These are phyloP conservation scores for Scaeva pyrastri DNA, from an alignment of 2,888 invertebrate genomes.

Conservation along the genomic window DNA sequence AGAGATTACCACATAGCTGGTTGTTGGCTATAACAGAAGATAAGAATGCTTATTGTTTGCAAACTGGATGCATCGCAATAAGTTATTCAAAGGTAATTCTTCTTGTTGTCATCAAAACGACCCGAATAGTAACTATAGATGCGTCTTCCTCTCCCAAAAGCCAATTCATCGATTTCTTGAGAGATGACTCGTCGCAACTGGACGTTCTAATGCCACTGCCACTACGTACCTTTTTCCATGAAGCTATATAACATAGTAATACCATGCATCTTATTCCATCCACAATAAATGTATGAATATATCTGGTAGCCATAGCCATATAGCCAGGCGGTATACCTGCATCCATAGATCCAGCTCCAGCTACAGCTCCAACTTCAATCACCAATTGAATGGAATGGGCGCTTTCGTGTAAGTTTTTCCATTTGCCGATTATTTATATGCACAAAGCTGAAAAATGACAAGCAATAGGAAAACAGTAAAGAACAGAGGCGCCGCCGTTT, in stretches of 20 bases:
- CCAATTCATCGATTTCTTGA: constrained; percentile 45
- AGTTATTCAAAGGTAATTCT: constrained; percentile 49
- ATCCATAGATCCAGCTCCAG: neutral
- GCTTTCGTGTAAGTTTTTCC: constrained; percentile 70
- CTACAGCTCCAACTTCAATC: constrained; percentile 18
- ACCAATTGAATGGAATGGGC: constrained; percentile 46
- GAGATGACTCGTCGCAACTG: neutral
- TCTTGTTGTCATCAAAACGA: constrained; percentile 53
- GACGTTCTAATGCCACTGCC: constrained; percentile 25
- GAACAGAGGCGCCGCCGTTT: constrained; percentile 77
- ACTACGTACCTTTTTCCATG: too few relatives aligned
- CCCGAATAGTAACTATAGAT: constrained; percentile 30
- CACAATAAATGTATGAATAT: neutral
- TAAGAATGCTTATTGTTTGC: constrained; percentile 54
- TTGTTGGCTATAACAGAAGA: neutral
- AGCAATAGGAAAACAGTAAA: constrained; percentile 77
- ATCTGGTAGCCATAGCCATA: neutral
- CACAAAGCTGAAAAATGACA: constrained; percentile 72
- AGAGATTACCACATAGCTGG: neutral
- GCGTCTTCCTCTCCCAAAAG: constrained; percentile 22
- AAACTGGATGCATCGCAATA: neutral
- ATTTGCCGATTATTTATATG: constrained; percentile 75
- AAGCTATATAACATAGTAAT: too few relatives aligned
- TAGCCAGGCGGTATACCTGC: too few relatives aligned
- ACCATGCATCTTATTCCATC: neutral